Conservation (phyloP, 2,888 invertebrate genomes). For the Thera obeliscata region DNA sequence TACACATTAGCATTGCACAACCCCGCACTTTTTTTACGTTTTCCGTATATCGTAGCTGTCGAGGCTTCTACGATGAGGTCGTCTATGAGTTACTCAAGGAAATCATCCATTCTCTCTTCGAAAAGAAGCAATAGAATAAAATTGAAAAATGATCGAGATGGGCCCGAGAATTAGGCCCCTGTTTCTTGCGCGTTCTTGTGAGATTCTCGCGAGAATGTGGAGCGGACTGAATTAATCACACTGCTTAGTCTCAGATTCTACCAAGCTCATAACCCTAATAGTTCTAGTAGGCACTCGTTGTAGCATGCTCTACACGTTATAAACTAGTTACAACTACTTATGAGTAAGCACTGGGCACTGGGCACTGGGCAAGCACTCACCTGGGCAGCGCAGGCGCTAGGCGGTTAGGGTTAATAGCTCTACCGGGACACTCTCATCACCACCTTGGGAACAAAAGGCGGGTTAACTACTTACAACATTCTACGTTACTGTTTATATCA, state of each 20-base stretch:
- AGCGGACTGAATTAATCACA: not conserved
- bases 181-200: too few species aligned
- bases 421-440: constrained; percentile 67
- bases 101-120: too few species aligned
- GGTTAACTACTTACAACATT: constrained; percentile 34
- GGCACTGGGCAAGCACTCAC: constrained; percentile 73
- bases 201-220: too few species aligned
- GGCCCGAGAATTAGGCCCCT: too few species aligned
- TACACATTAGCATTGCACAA: too few species aligned
- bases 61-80: too few species aligned
- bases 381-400: constrained; percentile 59
- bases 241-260: not conserved
- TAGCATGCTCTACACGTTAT: constrained; percentile 16
- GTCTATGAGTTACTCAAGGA: too few species aligned
- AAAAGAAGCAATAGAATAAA: too few species aligned
- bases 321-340: constrained; percentile 12
- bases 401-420: constrained; percentile 74
- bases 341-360: constrained; percentile 47
- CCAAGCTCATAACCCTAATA: constrained; percentile 2
- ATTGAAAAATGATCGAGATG: too few species aligned
- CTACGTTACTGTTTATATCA: constrained; percentile 4
- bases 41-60: too few species aligned
- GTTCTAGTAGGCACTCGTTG: not conserved
- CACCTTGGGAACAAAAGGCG: constrained; percentile 73
- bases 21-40: too few species aligned